These are phyloP conservation scores for Ganaspis brasiliensis DNA, from an alignment of 2,888 invertebrate species.

Conservation along the genomic window DNA sequence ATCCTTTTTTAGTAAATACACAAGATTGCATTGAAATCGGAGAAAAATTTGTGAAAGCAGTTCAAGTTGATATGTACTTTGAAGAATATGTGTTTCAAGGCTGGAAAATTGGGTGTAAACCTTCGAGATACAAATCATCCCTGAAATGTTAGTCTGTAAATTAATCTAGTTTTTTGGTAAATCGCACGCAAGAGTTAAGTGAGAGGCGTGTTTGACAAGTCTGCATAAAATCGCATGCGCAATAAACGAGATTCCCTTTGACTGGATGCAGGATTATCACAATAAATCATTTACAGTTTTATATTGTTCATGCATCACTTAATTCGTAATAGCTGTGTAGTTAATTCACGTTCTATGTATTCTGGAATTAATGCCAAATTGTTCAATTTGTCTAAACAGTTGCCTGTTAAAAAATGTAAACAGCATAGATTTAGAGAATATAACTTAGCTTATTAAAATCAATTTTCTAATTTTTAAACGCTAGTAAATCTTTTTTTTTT, in stretches of 20 bases:
- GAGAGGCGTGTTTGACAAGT: neutral
- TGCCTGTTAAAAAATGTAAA: too few relatives aligned
- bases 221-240: slow-evolving; percentile 56
- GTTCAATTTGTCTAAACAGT: too few relatives aligned
- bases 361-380: neutral
- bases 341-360: neutral
- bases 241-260: slow-evolving; percentile 57
- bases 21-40: neutral
- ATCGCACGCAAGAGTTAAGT: neutral
- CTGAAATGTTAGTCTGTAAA: neutral
- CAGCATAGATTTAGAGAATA: too few relatives aligned
- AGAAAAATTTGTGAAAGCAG: neutral
- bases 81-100: too few relatives aligned
- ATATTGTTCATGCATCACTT: neutral
- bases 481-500: neutral
- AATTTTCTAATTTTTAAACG: neutral
- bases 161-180: neutral
- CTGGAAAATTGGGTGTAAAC: too few relatives aligned
- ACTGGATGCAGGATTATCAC: slow-evolving; percentile 60
- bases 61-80: neutral
- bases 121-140: neutral
- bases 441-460: too few relatives aligned
- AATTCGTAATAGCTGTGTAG: neutral
- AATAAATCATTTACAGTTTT: neutral
- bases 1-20: neutral